These are phyloP conservation scores for Gambelia wislizenii DNA, from an alignment of 2,797 vertebrate species.

Conservation along the genomic window DNA sequence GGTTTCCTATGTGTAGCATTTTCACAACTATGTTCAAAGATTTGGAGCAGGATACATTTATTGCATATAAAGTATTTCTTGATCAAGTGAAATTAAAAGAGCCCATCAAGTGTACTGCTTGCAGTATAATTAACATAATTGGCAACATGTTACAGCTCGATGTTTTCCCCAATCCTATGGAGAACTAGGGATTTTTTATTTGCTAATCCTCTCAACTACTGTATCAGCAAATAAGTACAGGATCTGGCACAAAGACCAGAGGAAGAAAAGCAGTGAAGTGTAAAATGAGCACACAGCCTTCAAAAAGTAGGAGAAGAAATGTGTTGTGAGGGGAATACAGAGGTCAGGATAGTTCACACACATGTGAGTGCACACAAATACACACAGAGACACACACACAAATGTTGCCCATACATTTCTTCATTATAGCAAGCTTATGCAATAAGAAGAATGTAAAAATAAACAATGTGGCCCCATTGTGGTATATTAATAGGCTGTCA, in stretches of 20 bases:
- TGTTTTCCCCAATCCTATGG: background rate
- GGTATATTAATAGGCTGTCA: background rate
- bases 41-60: constrained; percentile 25
- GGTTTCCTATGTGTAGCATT: constrained; percentile 21
- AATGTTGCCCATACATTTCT: background rate
- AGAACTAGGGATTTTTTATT: background rate
- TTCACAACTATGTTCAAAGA: constrained; percentile 1
- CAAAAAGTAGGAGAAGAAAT: background rate
- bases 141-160: constrained; percentile 5
- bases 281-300: background rate
- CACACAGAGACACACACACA: background rate
- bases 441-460: background rate
- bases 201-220: background rate
- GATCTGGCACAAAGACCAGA: background rate
- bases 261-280: background rate
- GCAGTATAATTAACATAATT: constrained; percentile 6
- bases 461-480: background rate
- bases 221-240: background rate
- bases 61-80: constrained; percentile 21
- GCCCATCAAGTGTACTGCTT: constrained; percentile 23
- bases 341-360: background rate
- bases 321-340: background rate
- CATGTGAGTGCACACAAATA: background rate
- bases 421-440: background rate
- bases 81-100: constrained; percentile 33